A percentile compares a stretch with the other conserved stretches of the same genome.
Conservation (phyloP, 37 sponge, comb jelly and placozoan genomes). For the Chondrilla cf. caribensis region DNA sequence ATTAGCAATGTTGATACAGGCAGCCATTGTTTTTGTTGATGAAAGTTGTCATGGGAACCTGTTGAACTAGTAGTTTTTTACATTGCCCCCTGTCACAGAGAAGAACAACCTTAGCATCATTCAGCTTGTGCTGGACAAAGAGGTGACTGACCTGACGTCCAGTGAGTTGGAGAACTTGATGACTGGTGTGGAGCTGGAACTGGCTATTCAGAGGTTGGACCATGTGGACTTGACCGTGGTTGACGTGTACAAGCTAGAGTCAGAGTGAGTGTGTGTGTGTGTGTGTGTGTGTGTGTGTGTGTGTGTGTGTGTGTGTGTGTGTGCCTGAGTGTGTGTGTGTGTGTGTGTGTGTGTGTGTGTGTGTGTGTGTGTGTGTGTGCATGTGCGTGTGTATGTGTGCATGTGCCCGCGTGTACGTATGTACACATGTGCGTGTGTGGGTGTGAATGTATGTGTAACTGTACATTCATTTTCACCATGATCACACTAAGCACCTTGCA, state of each 20-base stretch:
- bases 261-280: not conserved
- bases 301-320: not conserved
- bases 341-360: not conserved
- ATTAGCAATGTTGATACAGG: too few relatives aligned
- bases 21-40: too few relatives aligned
- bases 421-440: not conserved
- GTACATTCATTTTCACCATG: not conserved
- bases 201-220: not conserved
- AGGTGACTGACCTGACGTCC: not conserved
- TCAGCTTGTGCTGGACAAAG: slow-evolving; percentile 7
- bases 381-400: not conserved
- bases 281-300: not conserved
- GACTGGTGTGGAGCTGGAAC: not conserved
- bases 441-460: not conserved
- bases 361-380: not conserved
- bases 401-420: not conserved
- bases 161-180: not conserved
- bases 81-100: too few relatives aligned
- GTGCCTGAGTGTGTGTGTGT: not conserved
- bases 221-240: not conserved
- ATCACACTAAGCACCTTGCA: not conserved
- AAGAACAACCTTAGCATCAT: not conserved
- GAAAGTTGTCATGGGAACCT: too few relatives aligned
- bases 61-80: too few relatives aligned
- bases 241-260: not conserved